Evolutionary conservation across 2,888 invertebrate species (phyloP), one percentile per base, ranked within the genome.

Genomic region (Pocota personata): DNA sequence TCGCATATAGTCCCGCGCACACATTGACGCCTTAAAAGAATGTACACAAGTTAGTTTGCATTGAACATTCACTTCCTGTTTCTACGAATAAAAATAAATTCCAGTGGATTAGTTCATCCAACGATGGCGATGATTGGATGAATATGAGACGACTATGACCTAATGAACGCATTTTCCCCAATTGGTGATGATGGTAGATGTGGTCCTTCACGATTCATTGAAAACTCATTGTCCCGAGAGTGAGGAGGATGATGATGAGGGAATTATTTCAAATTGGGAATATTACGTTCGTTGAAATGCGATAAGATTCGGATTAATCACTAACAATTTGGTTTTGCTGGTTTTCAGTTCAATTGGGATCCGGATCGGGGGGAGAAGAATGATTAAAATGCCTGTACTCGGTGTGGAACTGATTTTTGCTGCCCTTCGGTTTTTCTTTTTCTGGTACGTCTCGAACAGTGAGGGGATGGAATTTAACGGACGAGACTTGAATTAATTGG

Each of bases 401-500:
- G 64, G 64, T 35, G 32, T 50, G 58, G 58, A 73, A 66, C 66
- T 73, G 79, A 58, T 73, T 71, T 57, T 58, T 66, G 57, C 24
- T 73, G 16, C 12, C 40, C 37, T 35, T 30, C 40, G 64, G 32
- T 58, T 75, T 66, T 35, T n/a, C 30, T 16, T 5, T 69, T 27
- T 12, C 21, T 10, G 14, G 5, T 40, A 0, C 24, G 43, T 57
- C 24, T 16, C 16, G 3, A 24, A 27, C 24, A 43, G 10, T 19
- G 55, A 32, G 50, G 24, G 64, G 79, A 69, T 79, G 79, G 80
- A 80, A 64, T 75, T 71, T 76, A 80, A 84, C 75, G 80, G 75
- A 84, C 84, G 80, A 58, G 80, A 84, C 80, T 79, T 76, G 84
- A 84, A 84, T 84, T 84, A 80, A 84, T 84, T 84, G 84, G 84